phyloP scores from a whole-genome alignment of 2,113 vertebrate genomes.

The zebrafish (Danio rerio) region DNA sequence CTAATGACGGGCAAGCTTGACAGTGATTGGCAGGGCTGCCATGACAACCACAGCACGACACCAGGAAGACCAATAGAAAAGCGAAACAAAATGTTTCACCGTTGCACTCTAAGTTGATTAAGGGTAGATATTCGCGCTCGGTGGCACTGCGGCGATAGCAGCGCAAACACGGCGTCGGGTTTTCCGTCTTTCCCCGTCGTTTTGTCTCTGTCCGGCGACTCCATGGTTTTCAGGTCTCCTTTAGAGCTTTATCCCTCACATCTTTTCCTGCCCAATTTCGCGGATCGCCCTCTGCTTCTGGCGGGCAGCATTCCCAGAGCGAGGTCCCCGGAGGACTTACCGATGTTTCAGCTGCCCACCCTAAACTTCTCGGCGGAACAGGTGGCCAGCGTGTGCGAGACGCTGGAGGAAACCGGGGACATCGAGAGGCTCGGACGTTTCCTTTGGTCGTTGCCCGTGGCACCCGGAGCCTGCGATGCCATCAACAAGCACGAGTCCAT shows the following conservation, averaged over 20 bases:
- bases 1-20: slow-evolving; percentile 87
- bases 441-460: slow-evolving; percentile 97
- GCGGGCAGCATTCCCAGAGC: slow-evolving; percentile 78
- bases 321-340: slow-evolving; percentile 86
- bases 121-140: slow-evolving; percentile 82
- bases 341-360: slow-evolving; percentile 91
- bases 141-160: slow-evolving; percentile 81
- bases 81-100: slow-evolving; percentile 83
- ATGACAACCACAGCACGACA: slow-evolving; percentile 89
- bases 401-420: slow-evolving; percentile 98
- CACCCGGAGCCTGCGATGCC: slow-evolving; percentile 91
- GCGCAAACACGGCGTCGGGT: slow-evolving; percentile 75
- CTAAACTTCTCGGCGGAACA: slow-evolving; percentile 97
- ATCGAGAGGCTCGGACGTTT: slow-evolving; percentile 96
- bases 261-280: slow-evolving; percentile 90
- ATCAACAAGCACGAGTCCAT: slow-evolving; percentile 99
- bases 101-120: slow-evolving; percentile 89
- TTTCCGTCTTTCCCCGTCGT: slow-evolving; percentile 58
- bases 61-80: slow-evolving; percentile 90
- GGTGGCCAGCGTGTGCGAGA: slow-evolving; percentile 98
- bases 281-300: slow-evolving; percentile 83
- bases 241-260: slow-evolving; percentile 92
- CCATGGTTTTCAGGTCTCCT: slow-evolving; percentile 96
- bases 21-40: slow-evolving; percentile 94
- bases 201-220: slow-evolving; percentile 67